These are phyloP conservation scores for fruit fly (Drosophila melanogaster) DNA, from an alignment of 1,140 invertebrate species.

Conservation along the genomic window Release_6_plus_ISO1_MT NT_033777.3:22955501-22956000, in stretches of 20 bases:
- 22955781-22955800: conserved; percentile 87
- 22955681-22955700: conserved; percentile 38
- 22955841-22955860: conserved; percentile 89
- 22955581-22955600: conserved; percentile 67
- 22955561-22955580: conserved; percentile 37
- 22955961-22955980: no score
- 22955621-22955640: conserved; percentile 48
- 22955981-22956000: no score
- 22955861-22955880: conserved; percentile 87
- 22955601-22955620: conserved; percentile 54
- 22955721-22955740: background rate
- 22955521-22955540: conserved; percentile 42
- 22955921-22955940: background rate
- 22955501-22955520: conserved; percentile 16
- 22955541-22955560: conserved; percentile 23
- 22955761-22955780: conserved; percentile 83
- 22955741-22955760: conserved; percentile 71
- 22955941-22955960: background rate
- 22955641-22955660: conserved; percentile 27
- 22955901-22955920: conserved; percentile 85
- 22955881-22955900: conserved; percentile 88
- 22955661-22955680: conserved; percentile 56
- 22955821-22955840: conserved; percentile 88
- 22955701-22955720: background rate
- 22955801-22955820: conserved; percentile 88